Percentiles rank a stretch among this genome's conserved stretches.
These are phyloP conservation scores for Spinibarbus caldwelli DNA, from an alignment of 2,797 vertebrate species.

Conservation along the genomic window DNA sequence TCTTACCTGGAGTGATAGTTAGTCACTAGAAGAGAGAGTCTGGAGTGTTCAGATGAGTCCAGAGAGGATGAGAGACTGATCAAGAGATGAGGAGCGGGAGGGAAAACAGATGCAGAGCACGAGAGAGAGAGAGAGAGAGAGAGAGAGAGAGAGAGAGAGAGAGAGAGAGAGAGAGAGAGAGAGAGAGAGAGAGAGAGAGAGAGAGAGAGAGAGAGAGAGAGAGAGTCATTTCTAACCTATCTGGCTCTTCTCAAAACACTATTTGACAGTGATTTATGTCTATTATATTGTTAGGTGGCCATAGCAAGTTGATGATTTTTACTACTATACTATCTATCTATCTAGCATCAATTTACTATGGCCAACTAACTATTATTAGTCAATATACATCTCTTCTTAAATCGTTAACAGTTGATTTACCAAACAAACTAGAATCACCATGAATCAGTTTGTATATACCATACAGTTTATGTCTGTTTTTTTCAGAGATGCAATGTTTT, in stretches of 20 bases:
- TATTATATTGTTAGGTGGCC: not conserved
- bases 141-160: slow-evolving; percentile 13
- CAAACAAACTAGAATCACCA: not conserved
- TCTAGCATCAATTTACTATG: not conserved
- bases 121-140: slow-evolving; percentile 26
- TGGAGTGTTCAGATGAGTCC: slow-evolving; percentile 37
- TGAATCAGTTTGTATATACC: not conserved
- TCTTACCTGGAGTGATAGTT: slow-evolving; percentile 16
- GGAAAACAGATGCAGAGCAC: not conserved
- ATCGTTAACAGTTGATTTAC: not conserved
- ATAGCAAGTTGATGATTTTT: not conserved
- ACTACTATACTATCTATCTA: not conserved
- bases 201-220: slow-evolving; percentile 10
- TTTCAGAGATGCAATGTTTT: not conserved
- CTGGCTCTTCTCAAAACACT: slow-evolving; percentile 28
- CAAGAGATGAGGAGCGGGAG: slow-evolving; percentile 47
- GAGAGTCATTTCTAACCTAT: slow-evolving; percentile 33
- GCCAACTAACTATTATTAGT: not conserved
- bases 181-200: slow-evolving; percentile 12
- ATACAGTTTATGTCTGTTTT: not conserved
- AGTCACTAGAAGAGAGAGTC: slow-evolving; percentile 45
- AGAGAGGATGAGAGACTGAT: slow-evolving; percentile 34
- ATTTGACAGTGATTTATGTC: not conserved
- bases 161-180: slow-evolving; percentile 25
- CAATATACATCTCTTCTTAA: not conserved